phyloP scores from a whole-genome alignment of 92 coral and sea anemone genomes.

The Palythoa caribaeorum region DNA sequence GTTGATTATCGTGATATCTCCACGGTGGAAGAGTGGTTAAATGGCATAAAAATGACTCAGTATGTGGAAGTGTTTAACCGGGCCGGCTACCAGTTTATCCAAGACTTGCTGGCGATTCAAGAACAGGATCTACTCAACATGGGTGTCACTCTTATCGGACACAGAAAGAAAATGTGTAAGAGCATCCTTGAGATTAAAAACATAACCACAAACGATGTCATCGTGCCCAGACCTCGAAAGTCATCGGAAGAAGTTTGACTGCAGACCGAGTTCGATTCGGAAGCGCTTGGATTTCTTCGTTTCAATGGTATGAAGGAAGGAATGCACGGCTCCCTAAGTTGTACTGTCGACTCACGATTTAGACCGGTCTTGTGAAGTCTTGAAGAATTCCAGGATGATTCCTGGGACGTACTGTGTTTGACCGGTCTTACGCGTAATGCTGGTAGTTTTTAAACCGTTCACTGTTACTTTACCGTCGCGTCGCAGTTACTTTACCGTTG shows the following conservation, averaged over 20 bases:
- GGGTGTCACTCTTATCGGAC: slow-evolving; percentile 94
- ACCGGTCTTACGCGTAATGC: too few species aligned
- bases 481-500: too few species aligned
- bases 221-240: slow-evolving; percentile 37
- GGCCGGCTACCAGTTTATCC: slow-evolving; percentile 81
- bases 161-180: slow-evolving; percentile 91
- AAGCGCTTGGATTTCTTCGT: not conserved
- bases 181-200: slow-evolving; percentile 79
- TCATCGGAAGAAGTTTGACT: slow-evolving; percentile 24
- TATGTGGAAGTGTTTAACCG: slow-evolving; percentile 71
- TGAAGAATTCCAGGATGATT: too few species aligned
- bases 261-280: not conserved
- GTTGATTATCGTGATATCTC: slow-evolving; percentile 70
- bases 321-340: not conserved
- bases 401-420: too few species aligned
- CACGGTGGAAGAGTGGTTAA: slow-evolving; percentile 84
- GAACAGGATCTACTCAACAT: slow-evolving; percentile 82
- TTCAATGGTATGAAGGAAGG: not conserved
- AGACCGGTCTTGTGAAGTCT: not conserved
- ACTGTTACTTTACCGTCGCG: too few species aligned
- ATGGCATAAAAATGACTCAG: slow-evolving; percentile 89
- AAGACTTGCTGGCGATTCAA: slow-evolving; percentile 67
- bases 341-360: not conserved
- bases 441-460: too few species aligned
- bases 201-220: slow-evolving; percentile 47